These are phyloP conservation scores for Nipponacmea schrenckii DNA, from an alignment of 2,888 invertebrate genomes.

Conservation along the genomic window DNA sequence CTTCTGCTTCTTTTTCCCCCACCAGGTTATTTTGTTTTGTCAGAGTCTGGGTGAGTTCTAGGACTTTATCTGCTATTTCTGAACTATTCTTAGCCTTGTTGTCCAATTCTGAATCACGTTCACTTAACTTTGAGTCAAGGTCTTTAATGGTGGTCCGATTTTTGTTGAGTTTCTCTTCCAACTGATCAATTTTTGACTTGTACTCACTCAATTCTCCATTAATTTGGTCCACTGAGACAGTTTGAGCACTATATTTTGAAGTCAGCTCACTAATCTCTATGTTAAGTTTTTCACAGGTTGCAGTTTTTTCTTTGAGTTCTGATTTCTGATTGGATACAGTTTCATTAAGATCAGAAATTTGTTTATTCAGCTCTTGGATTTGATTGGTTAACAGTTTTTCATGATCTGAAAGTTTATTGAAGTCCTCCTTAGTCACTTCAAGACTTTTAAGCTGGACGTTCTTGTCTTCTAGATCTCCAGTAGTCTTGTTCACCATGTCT, in stretches of 20 bases:
- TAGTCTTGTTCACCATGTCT: slow-evolving; percentile 42
- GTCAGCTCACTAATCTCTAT: neutral
- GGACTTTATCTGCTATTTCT: neutral
- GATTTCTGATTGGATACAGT: slow-evolving; percentile 3
- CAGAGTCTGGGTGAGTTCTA: neutral
- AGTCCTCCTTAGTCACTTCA: slow-evolving; percentile 12
- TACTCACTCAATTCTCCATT: neutral
- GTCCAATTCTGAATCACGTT: neutral
- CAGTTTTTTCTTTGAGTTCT: slow-evolving; percentile 8
- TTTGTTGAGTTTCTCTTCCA: neutral
- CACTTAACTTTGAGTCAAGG: neutral
- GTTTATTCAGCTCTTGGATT: neutral
- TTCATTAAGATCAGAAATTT: neutral
- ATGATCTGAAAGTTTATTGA: neutral
- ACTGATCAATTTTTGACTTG: neutral
- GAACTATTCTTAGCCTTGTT: neutral
- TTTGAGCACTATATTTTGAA: neutral
- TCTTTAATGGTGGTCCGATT: neutral
- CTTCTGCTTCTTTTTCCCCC: slow-evolving; percentile 10
- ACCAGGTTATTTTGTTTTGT: neutral
- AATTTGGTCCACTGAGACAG: slow-evolving; percentile 1
- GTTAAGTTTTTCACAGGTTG: neutral
- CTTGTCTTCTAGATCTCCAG: slow-evolving; percentile 34
- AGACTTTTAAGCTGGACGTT: slow-evolving; percentile 23
- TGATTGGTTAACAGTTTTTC: slow-evolving; percentile 9